Base-by-base conservation (phyloP, 2,113 vertebrate genomes). In the Anolis carolinensis region DNA sequence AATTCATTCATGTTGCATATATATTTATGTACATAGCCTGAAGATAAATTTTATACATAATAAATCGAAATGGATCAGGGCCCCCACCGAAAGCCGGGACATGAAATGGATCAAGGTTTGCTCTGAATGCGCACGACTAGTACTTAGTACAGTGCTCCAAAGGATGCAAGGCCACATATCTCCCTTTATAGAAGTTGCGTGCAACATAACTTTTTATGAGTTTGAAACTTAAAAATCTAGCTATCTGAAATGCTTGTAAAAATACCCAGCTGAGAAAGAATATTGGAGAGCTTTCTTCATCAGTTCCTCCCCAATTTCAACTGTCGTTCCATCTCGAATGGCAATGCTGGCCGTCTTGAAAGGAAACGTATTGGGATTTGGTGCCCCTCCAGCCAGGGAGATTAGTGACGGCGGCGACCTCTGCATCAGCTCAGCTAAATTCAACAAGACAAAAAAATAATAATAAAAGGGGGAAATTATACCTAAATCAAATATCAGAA, bases 241-340 rank as follows among this genome's bases (percentile, higher is more conserved):
- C 34, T 32, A 62, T 36, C n/a, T 34, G 32, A 34, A 50, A 20
- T 85, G 50, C 52, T 8, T 78, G 83, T 73, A 32, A 48, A 44
- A 11, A 71, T 93, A 99, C 98, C 98, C 99, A 6, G 87, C 92
- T n/a, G 97, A 98, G 39, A 95, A 92, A 0, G 98, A 98, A 95
- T 99, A 98, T 90, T 99, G 98, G 75, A 99, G 96, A 1, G 98
- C 98, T 93, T 96, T 97, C 94, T 97, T 97, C 97, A 99, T 98
- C 32, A 89, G 5, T 1, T 93, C 86, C 85, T 97, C 96, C 1
- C 96, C 95, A 84, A 99, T 97, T 5, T 93, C 94, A 90, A 99
- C 3, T 3, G 88, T 63, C 1, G 86, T 90, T 52, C 97, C 97
- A 18, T 96, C 92, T 88, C 92, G 96, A 89, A 97, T 44, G 50